Evolutionary conservation across 2,888 invertebrate genomes (phyloP), one percentile per base, ranked within the genome.

Genomic region (Protula sp.): DNA sequence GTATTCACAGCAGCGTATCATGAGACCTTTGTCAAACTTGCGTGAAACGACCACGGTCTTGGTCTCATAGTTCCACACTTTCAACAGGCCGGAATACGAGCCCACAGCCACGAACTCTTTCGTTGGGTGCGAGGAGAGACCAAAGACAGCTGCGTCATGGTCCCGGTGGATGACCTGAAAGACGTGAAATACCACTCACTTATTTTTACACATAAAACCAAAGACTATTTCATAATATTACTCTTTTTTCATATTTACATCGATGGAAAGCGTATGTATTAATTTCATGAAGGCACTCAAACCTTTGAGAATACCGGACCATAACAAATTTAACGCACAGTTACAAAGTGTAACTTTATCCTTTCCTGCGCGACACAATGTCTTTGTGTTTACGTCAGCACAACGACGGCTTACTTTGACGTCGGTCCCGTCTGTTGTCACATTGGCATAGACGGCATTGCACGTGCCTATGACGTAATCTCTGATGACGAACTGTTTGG

Each of bases 381-480:
- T n/a, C n/a, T n/a, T n/a, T n/a, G n/a, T n/a, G n/a, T n/a, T n/a
- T n/a, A n/a, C n/a, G n/a, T n/a, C n/a, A n/a, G n/a, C n/a, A n/a
- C n/a, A n/a, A n/a, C n/a, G n/a, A n/a, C 38, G 19, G 58, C 62
- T 52, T 45, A 78, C 78, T 69, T 77, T 69, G 3, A 80, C 70
- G 60, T 76, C 73, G 3, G 73, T 75, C 28, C 79, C 79, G 65
- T 77, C 74, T 31, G 78, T 74, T 14, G 72, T 74, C 3, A 81
- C 67, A 64, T 76, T 74, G 31, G 76, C 79, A 66, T 75, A 74
- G 38, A 79, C 67, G 26, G 79, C 79, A 50, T 70, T 74, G 38
- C 69, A 69, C n/a, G 80, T 77, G 2, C 79, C 77, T 30, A 81
- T 72, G 19, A 78, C 75, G 70, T 81, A 81, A 66, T 81, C 76